Evolutionary conservation across 2,113 vertebrate species (phyloP).

Genomic region (Circaetus gallicus): DNA sequence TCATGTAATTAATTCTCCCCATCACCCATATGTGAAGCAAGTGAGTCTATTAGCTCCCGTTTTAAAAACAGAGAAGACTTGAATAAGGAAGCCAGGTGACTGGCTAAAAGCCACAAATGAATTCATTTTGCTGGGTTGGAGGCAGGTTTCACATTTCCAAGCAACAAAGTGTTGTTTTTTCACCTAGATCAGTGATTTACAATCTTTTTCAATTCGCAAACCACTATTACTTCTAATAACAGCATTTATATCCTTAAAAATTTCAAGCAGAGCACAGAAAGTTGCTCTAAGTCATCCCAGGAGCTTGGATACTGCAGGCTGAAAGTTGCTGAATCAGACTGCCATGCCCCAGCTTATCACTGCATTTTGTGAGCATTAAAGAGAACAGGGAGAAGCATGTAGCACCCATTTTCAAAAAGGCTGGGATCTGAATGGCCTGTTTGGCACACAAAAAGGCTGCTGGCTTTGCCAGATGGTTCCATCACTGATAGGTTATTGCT

Average conservation of each 20-base stretch:
- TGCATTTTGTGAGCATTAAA: neutral
- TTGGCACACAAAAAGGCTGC: neutral
- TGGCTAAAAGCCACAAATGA: neutral
- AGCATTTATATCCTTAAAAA: neutral
- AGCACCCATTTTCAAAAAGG: neutral
- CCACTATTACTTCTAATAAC: neutral
- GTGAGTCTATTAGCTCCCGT: neutral
- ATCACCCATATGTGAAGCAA: neutral
- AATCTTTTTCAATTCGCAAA: neutral
- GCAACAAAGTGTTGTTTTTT: neutral
- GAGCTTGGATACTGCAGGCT: neutral
- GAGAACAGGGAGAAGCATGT: neutral
- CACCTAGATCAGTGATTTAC: neutral
- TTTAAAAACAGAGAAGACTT: neutral
- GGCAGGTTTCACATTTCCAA: neutral
- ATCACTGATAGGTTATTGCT: neutral
- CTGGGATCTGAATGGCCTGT: neutral
- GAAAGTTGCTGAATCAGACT: neutral
- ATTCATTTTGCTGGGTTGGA: neutral
- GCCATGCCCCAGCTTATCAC: neutral
- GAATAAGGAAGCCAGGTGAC: neutral
- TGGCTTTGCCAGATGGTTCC: slow-evolving; percentile 23
- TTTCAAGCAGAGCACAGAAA: neutral
- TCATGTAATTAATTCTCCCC: neutral
- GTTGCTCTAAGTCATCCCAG: neutral